Percentiles rank a stretch among this genome's conserved stretches.
These are phyloP conservation scores for Malurus splendens DNA, from an alignment of 2,797 vertebrate species.

Conservation along the genomic window DNA sequence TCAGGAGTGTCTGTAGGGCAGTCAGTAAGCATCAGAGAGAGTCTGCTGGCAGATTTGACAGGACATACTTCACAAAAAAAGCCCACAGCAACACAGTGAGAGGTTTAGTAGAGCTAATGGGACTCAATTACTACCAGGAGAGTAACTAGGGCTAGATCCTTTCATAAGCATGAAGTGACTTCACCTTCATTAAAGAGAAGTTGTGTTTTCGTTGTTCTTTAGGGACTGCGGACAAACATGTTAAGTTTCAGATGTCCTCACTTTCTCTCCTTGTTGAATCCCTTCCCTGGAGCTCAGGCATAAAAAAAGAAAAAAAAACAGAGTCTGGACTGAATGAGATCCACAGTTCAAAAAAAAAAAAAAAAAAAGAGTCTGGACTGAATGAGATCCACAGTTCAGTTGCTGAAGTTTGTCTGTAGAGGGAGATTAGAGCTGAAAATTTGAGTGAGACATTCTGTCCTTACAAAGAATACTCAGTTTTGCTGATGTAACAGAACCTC, in stretches of 20 bases:
- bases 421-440: conserved; percentile 29
- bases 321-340: too few relatives aligned
- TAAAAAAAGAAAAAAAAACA: neutral
- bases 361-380: neutral
- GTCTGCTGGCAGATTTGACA: neutral
- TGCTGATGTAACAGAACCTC: neutral
- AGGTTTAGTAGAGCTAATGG: neutral
- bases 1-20: neutral
- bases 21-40: neutral
- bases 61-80: neutral
- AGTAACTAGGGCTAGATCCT: neutral
- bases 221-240: neutral
- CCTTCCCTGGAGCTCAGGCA: neutral
- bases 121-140: neutral
- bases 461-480: neutral
- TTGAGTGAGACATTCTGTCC: neutral
- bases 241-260: neutral
- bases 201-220: neutral
- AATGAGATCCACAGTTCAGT: neutral
- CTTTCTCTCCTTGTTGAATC: neutral
- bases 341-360: too few relatives aligned
- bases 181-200: neutral
- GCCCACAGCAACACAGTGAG: neutral
- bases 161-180: neutral
- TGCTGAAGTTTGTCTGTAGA: conserved; percentile 30